A percentile compares a stretch with the other conserved stretches of the same genome.
These are phyloP conservation scores for cattle (Bos taurus) DNA, from an alignment of 2,113 vertebrate species.

Conservation along the genomic window DNA sequence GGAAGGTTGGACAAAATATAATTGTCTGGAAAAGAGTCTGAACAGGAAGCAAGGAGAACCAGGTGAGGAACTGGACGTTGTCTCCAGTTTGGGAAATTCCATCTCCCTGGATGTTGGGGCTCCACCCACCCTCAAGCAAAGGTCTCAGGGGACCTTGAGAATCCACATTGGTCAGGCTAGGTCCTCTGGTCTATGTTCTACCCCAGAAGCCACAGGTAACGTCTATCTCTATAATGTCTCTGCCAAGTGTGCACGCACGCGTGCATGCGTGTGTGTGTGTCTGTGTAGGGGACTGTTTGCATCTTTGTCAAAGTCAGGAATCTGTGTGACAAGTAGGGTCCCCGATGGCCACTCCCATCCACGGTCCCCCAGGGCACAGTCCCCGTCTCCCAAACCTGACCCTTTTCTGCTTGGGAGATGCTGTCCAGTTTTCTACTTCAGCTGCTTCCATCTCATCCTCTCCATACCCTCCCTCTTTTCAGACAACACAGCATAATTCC, in stretches of 20 bases:
- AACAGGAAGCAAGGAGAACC: neutral
- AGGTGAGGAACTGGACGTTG: neutral
- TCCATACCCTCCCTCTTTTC: neutral
- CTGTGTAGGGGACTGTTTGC: neutral
- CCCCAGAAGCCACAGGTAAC: neutral
- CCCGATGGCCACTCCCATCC: neutral
- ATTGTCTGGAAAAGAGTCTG: neutral
- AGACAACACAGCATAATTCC: neutral
- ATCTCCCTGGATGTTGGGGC: neutral
- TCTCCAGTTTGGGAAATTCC: accelerated
- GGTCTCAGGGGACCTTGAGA: neutral
- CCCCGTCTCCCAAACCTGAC: neutral
- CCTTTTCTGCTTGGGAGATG: neutral
- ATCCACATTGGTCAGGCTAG: accelerated
- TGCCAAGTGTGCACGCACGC: neutral
- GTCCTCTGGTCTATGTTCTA: neutral
- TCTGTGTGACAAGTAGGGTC: neutral
- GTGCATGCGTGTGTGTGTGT: neutral
- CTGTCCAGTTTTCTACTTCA: neutral
- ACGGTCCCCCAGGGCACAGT: too few relatives aligned
- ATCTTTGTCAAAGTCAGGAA: neutral
- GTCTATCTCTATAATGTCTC: neutral
- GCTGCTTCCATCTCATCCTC: neutral
- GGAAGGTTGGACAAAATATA: neutral
- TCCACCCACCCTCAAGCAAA: neutral